Base-by-base conservation (phyloP, 2,113 vertebrate genomes). In the Greenwoodochromis staneri region DNA sequence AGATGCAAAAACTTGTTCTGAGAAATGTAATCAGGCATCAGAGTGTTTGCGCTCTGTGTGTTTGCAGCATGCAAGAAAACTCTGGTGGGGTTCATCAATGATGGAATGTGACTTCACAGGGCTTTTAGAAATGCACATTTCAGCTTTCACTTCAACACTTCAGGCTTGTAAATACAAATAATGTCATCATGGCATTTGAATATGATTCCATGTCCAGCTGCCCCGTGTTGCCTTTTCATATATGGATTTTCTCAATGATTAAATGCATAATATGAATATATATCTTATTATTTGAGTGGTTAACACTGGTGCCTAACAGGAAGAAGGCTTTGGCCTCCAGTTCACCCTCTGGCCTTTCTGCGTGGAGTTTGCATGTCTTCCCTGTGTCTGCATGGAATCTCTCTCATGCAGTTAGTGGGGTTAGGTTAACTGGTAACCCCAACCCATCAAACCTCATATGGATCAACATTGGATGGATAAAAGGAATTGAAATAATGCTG, bases 1-100 rank as follows among this genome's bases (percentile, higher is more conserved):
- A 95, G 93, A 95, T 93, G 93, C 91, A 88, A 83, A 63, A 83
- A 89, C 71, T 86, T 90, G 92, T 84, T 93, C 85, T 86, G 84
- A 93, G 90, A 84, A 49, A 40, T 94, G 85, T 91, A 93, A 94
- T 94, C 93, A 93, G 83, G 88, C 87, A 82, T 93, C 88, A 45
- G 88, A 59, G 82, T 89, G 89, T 93, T 86, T 93, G 93, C 86
- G 87, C 63, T 90, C 63, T 21, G 31, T 57, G 85, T 81, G 91
- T 87, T 89, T 86, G 78, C 80, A 88, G 66, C 89, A 87, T 92
- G 83, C 49, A 27, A 83, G 85, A 13, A 55, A 88, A 66, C 80
- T 85, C 81, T 14, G 82, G 86, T 59, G 88, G 83, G 71, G 85
- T 91, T 95, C 85, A 92, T 94, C 91, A 92, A 7, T 84, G 91